A percentile compares a stretch with the other conserved stretches of the same genome.
These are phyloP conservation scores for Neocloeon triangulifer DNA, from an alignment of 1,140 invertebrate genomes.

Conservation along the genomic window DNA sequence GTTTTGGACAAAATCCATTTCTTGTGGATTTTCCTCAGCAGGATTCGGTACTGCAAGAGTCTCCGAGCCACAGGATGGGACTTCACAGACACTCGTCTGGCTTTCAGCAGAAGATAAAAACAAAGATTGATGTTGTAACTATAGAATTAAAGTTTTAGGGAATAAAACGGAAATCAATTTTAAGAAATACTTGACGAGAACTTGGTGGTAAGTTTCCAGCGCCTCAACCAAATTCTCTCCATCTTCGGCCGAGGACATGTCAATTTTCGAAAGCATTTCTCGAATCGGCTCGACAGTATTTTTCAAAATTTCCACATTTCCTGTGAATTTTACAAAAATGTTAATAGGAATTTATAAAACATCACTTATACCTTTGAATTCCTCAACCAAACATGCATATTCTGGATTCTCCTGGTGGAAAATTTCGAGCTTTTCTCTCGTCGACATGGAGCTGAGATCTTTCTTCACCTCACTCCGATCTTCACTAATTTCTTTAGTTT, in stretches of 20 bases:
- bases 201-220: too few relatives aligned
- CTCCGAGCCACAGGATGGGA: slow-evolving; percentile 70
- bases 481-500: too few relatives aligned
- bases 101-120: slow-evolving; percentile 68
- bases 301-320: too few relatives aligned
- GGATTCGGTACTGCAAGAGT: slow-evolving; percentile 52
- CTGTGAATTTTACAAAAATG: too few relatives aligned
- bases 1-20: slow-evolving; percentile 28
- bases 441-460: slow-evolving; percentile 49
- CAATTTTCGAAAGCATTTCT: too few relatives aligned
- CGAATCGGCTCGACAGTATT: too few relatives aligned
- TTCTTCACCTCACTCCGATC: too few relatives aligned
- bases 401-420: slow-evolving; percentile 68
- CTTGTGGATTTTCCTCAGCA: slow-evolving; percentile 44
- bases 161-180: too few relatives aligned
- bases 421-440: slow-evolving; percentile 47
- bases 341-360: too few relatives aligned
- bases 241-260: too few relatives aligned
- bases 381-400: slow-evolving; percentile 44
- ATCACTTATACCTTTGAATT: slow-evolving; percentile 59
- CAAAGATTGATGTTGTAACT: slow-evolving; percentile 66
- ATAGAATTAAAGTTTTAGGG: slow-evolving; percentile 12
- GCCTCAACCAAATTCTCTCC: too few relatives aligned
- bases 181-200: neutral
- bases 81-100: slow-evolving; percentile 37